A percentile compares a stretch with the other conserved stretches of the same genome.
Conservation (phyloP, 2,113 vertebrate genomes). For the Dicaeum eximium region DNA sequence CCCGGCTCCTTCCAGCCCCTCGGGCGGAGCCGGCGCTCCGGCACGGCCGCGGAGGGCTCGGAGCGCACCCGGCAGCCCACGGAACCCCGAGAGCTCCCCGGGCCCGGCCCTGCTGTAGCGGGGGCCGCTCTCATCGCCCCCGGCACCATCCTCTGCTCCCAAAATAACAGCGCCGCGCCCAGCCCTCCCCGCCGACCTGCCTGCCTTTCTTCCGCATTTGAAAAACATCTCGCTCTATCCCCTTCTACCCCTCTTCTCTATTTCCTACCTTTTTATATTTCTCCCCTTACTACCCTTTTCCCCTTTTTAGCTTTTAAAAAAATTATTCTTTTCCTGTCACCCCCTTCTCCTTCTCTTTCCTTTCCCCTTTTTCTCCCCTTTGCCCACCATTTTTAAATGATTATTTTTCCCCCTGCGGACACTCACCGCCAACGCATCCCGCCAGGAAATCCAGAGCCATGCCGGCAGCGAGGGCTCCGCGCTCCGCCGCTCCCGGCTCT, state of each 20-base stretch:
- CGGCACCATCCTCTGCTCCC: neutral
- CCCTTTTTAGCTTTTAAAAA: too few species aligned
- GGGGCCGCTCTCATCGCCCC: neutral
- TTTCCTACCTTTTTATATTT: neutral
- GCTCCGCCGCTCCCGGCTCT: neutral
- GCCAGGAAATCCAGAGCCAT: constrained; percentile 90
- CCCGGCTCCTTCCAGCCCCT: neutral
- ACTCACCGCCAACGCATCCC: constrained; percentile 89
- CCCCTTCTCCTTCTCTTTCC: too few species aligned
- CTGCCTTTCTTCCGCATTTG: neutral
- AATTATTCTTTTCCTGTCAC: too few species aligned
- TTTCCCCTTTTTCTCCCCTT: neutral
- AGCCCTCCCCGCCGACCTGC: neutral
- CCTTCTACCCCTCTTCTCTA: too few species aligned
- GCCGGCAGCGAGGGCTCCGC: neutral
- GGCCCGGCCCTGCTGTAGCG: neutral
- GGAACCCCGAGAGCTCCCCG: neutral
- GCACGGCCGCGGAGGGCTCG: neutral
- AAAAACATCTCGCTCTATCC: neutral
- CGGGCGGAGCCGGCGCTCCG: neutral
- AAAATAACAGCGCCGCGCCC: neutral
- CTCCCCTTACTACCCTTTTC: neutral
- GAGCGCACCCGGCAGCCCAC: too few species aligned
- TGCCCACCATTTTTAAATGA: neutral
- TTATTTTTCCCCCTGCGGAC: neutral